Base-by-base conservation (phyloP, 2,888 invertebrate species). In the Holacanthella duospinosa region DNA sequence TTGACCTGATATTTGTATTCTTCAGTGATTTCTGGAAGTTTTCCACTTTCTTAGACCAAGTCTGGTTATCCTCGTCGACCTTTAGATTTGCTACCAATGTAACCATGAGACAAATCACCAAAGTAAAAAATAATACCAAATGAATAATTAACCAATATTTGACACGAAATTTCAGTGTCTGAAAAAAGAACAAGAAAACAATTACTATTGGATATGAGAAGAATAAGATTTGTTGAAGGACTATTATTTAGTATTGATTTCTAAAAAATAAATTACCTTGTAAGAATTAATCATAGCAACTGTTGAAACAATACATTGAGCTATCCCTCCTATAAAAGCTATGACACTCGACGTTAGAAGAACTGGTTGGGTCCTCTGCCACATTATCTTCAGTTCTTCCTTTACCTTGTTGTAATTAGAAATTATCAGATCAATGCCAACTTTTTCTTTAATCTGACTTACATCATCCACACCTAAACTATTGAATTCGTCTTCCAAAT, bases 71-170 rank as follows among this genome's bases (percentile, higher is more conserved):
- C n/a, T 24, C 36, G 24, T 56, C 63, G 56, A 55, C 6, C 12
- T 43, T 44, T 12, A 44, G 44, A 48, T 60, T 56, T 6, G 57
- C 62, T 2, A 66, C 25, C 12, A 64, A 28, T 16, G 62, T 62
- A 24, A 62, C 59, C 6, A 68, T n/a, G 1, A 68, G 43, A n/a
- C 63, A 54, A 16, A 66, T 53, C 19, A 64, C n/a, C 9, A 65
- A 55, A 1, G 58, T 44, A 28, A 65, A 59, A 6, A 64, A 44
- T 3, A 68, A 28, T 6, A 66, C 36, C 27, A 64, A 61, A 21
- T 66, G 66, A 3, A 62, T 53, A 6, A 54, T 60, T 16, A 65
- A 19, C 29, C 29, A 36, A 6, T 6, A 25, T 28, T 56, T 56
- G 19, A 24, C 56, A 6, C 6, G 21, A 43, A n/a, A 6, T n/a